A percentile compares a stretch with the other conserved stretches of the same genome.
Evolutionary conservation across 2,797 vertebrate genomes (phyloP).

Genomic region (Hydrophis major): DNA sequence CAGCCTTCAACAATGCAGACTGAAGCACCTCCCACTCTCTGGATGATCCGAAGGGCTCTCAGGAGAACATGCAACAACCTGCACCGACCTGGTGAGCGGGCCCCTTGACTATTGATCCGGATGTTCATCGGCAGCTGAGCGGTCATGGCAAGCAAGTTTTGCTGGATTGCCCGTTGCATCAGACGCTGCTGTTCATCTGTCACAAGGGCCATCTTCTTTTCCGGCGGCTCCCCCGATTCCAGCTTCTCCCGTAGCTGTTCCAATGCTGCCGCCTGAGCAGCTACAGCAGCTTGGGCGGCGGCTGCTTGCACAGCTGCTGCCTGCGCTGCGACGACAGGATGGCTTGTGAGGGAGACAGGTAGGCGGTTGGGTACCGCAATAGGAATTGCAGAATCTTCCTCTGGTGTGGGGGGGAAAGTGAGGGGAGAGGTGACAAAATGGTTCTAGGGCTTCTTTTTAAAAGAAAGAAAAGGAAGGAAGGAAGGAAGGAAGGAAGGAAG

Average conservation of each 20-base stretch:
- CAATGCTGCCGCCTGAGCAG: conserved; percentile 86
- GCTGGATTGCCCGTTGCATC: conserved; percentile 91
- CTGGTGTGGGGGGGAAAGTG: conserved; percentile 47
- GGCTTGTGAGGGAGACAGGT: conserved; percentile 75
- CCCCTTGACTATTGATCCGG: conserved; percentile 95
- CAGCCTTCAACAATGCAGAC: too few species aligned
- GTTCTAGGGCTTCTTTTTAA: background rate
- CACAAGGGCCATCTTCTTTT: conserved; percentile 91
- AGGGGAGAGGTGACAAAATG: background rate
- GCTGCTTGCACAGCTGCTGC: conserved; percentile 82
- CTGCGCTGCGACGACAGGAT: conserved; percentile 85
- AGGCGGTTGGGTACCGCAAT: conserved; percentile 75
- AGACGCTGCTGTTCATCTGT: conserved; percentile 89
- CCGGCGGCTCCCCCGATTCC: conserved; percentile 90
- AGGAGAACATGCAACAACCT: background rate
- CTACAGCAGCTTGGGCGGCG: conserved; percentile 81
- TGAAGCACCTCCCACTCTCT: too few species aligned
- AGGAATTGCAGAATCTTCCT: conserved; percentile 83
- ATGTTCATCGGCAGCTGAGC: conserved; percentile 96
- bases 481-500: too few species aligned
- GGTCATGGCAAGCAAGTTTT: conserved; percentile 93
- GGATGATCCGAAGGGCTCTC: too few species aligned
- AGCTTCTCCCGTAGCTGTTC: conserved; percentile 95
- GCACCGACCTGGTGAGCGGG: conserved; percentile 48
- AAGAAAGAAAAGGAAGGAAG: too few species aligned